Evolutionary conservation across 2,888 invertebrate species (phyloP).

Genomic region (Chaetogeoica ovagalla): DNA sequence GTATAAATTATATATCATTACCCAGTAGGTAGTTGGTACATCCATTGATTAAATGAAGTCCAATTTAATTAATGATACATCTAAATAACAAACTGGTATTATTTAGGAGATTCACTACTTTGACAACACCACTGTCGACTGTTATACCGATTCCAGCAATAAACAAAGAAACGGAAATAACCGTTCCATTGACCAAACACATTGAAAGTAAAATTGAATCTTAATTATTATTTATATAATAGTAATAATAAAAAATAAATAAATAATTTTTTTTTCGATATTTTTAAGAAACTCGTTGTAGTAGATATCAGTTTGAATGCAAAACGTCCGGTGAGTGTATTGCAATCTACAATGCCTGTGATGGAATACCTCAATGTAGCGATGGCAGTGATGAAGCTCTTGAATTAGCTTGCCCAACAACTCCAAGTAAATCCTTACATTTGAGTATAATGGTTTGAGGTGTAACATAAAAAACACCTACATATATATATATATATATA

Average conservation of each 20-base stretch:
- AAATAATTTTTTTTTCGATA: not conserved
- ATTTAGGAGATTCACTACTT: slow-evolving; percentile 28
- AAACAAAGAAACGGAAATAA: slow-evolving; percentile 51
- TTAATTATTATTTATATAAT: slow-evolving; percentile 3
- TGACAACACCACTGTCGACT: slow-evolving; percentile 25
- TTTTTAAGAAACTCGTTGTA: slow-evolving; percentile 66
- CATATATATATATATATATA: too few species aligned
- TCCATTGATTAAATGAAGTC: too few species aligned
- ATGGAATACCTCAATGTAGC: slow-evolving; percentile 87
- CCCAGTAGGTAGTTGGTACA: not conserved
- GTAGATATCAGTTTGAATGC: slow-evolving; percentile 86
- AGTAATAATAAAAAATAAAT: not conserved
- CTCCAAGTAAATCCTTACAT: slow-evolving; percentile 54
- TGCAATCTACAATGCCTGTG: slow-evolving; percentile 92
- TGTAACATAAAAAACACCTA: not conserved
- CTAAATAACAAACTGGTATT: not conserved
- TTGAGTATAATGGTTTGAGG: not conserved
- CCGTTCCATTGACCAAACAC: slow-evolving; percentile 33
- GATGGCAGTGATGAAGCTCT: slow-evolving; percentile 91
- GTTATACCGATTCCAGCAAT: slow-evolving; percentile 8
- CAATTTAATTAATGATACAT: too few species aligned
- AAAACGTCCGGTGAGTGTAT: slow-evolving; percentile 82
- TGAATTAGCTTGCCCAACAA: slow-evolving; percentile 74
- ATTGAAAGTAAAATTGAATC: slow-evolving; percentile 29
- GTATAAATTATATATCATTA: not conserved